Percentiles rank a stretch among this genome's conserved stretches.
Evolutionary conservation across 2,888 invertebrate species (phyloP).

Genomic region (Sphaerophoria taeniata): DNA sequence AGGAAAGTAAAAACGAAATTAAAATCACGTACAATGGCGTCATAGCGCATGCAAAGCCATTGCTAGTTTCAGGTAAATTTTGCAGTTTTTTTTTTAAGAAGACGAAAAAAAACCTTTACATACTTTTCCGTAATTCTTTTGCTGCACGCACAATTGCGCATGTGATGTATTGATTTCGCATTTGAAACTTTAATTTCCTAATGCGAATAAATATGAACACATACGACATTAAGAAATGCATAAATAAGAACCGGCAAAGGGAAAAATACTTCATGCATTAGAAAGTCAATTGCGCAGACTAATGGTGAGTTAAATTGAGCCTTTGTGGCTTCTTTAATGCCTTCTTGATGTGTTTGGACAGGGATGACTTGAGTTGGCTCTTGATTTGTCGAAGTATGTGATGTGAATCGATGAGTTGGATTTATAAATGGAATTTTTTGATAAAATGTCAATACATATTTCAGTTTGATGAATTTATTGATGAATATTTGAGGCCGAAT

Average conservation of each 20-base stretch:
- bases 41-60: constrained; percentile 17
- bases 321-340: constrained; percentile 17
- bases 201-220: constrained; percentile 11
- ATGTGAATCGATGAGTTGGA: constrained; percentile 52
- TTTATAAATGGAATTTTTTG: constrained; percentile 22
- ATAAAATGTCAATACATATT: constrained; percentile 28
- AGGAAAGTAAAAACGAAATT: constrained; percentile 48
- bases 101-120: constrained; percentile 25
- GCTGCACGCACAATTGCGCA: not conserved
- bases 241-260: not conserved
- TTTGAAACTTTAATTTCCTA: constrained; percentile 48
- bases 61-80: constrained; percentile 13
- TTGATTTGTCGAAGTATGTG: constrained; percentile 27
- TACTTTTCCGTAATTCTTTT: constrained; percentile 14
- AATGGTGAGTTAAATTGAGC: constrained; percentile 24
- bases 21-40: constrained; percentile 57
- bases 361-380: not conserved
- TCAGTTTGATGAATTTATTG: constrained; percentile 26
- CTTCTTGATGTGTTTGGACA: not conserved
- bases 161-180: constrained; percentile 16
- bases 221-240: constrained; percentile 1
- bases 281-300: constrained; percentile 41
- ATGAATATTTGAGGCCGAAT: no score
- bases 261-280: constrained; percentile 51
- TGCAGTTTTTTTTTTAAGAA: not conserved